Base-by-base conservation (phyloP, 2,113 vertebrate species). In the Triplophysa siluroides region DNA sequence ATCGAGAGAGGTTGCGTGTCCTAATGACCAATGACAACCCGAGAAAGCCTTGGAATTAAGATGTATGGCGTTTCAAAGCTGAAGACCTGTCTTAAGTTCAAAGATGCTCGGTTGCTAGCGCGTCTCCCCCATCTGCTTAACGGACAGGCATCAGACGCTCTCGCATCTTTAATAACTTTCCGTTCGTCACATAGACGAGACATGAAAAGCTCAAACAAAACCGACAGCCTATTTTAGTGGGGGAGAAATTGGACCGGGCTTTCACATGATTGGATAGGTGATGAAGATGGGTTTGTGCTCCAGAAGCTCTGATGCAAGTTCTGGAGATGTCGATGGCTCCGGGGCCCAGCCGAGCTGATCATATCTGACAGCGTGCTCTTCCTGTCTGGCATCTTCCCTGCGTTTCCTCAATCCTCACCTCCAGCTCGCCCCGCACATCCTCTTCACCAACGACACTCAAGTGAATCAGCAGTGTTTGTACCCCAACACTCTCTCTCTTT, bases 351-450 rank as follows among this genome's bases (percentile, higher is more conserved):
- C 79, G 84, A 83, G 83, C 78, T 82, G 85, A 91, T 92, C 85
- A 82, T 85, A 89, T 91, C 89, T 90, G 88, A 88, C 89, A 90
- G 76, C 88, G 83, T 85, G 87, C 78, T 86, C 90, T 86, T 88
- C 78, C 81, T 67, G 76, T 84, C 80, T 76, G 78, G 58, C 76
- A 72, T 45, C 38, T 60, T 81, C 60, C 24, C 58, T 41, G 23
- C 54, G 43, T 45, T 63, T 70, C 41, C 73, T 52, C 76, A 73
- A 54, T 41, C 67, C 63, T 18, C 18, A 24, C 41, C 56, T 54
- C 54, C 56, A 79, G 56, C 65, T 18, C 24, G 47, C 38, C 64
- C 74, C 16, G 24, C n/a, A 23, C 81, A 65, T 43, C 78, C 58
- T 62, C 43, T 61, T 66, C 54, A 81, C n/a, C 41, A 73, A 56